phyloP scores from a whole-genome alignment of 2,113 vertebrate species.

The Rissa tridactyla region DNA sequence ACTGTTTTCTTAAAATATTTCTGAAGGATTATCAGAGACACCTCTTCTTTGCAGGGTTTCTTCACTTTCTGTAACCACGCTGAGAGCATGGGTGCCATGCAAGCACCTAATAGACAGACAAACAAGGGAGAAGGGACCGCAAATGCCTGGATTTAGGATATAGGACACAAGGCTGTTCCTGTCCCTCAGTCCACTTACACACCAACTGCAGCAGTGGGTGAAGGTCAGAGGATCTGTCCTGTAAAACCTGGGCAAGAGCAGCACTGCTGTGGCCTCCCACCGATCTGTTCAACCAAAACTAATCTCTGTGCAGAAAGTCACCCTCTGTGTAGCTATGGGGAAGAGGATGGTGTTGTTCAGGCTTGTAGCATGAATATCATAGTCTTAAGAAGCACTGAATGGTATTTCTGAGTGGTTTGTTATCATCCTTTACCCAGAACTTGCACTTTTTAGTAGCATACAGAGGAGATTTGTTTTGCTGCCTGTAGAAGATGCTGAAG shows the following conservation, averaged over 20 bases:
- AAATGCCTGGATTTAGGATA: background rate
- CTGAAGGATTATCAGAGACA: background rate
- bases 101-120: background rate
- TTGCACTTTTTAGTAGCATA: background rate
- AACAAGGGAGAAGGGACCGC: accelerated
- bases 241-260: background rate
- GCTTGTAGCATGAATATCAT: background rate
- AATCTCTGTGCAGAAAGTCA: background rate
- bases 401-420: background rate
- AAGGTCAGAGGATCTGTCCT: background rate
- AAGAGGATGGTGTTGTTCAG: background rate
- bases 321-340: background rate
- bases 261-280: background rate
- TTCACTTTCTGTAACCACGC: background rate
- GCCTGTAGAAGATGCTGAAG: background rate
- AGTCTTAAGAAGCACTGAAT: background rate
- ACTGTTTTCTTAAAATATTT: background rate
- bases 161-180: background rate
- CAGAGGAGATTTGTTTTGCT: background rate
- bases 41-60: background rate
- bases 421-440: background rate
- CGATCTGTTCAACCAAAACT: background rate
- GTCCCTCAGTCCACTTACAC: background rate
- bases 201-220: background rate
- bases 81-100: background rate